phyloP scores from a whole-genome alignment of 2,113 vertebrate genomes.

The Rhombomys opimus region DNA sequence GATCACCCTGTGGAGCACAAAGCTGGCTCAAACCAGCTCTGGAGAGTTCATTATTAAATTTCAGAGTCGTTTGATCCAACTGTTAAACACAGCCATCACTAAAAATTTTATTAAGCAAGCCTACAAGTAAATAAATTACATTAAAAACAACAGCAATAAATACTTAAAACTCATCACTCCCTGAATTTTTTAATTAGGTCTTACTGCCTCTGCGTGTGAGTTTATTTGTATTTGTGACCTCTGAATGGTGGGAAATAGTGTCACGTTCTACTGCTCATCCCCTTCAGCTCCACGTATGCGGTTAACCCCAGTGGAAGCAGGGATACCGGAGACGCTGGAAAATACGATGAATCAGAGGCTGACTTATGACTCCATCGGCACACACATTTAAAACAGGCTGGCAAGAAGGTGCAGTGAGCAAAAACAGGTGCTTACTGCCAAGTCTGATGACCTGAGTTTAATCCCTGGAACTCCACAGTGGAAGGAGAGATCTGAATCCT shows the following conservation, averaged over 20 bases:
- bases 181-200: background rate
- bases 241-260: background rate
- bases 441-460: background rate
- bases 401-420: background rate
- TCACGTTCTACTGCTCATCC: accelerated
- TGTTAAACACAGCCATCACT: background rate
- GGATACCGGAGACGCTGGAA: background rate
- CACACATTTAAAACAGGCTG: background rate
- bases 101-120: slow-evolving; percentile 10
- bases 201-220: background rate
- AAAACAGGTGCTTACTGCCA: background rate
- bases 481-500: background rate
- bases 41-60: background rate
- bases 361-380: slow-evolving; percentile 3
- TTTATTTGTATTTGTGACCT: background rate
- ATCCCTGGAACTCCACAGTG: background rate
- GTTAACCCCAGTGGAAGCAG: background rate
- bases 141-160: background rate
- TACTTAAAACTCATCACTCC: background rate
- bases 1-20: accelerated
- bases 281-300: background rate
- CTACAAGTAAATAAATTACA: background rate
- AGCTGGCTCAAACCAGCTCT: background rate
- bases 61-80: background rate
- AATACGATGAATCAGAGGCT: background rate